A percentile compares a stretch with the other conserved stretches of the same genome.
Evolutionary conservation across 2,113 vertebrate genomes (phyloP).

Genomic region (Struthio camelus): DNA sequence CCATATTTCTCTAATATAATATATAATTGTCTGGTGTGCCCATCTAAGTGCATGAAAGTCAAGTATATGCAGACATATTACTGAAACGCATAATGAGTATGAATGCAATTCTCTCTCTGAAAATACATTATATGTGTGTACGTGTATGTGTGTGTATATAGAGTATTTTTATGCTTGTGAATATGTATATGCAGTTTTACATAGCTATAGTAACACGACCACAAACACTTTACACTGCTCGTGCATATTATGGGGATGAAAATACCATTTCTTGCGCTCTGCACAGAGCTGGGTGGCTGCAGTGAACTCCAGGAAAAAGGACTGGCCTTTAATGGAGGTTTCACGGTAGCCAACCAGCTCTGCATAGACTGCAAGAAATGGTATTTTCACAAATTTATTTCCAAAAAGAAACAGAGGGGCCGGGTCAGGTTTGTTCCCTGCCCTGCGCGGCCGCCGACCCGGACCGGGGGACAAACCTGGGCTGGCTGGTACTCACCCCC

Average conservation of each 20-base stretch:
- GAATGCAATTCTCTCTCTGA: neutral
- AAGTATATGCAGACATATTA: neutral
- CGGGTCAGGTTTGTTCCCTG: neutral
- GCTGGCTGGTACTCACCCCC: too few species aligned
- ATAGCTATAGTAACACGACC: neutral
- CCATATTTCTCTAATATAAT: neutral
- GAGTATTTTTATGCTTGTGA: neutral
- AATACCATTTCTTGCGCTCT: neutral
- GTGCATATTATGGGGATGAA: neutral
- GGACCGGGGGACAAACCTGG: too few species aligned
- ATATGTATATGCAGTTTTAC: neutral
- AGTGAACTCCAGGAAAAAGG: neutral
- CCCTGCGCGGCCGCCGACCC: neutral
- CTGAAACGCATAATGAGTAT: neutral
- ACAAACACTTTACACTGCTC: neutral
- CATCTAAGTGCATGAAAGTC: neutral
- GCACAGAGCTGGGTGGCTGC: neutral
- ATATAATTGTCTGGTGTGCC: accelerated
- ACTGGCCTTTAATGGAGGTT: neutral
- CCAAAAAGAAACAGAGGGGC: neutral
- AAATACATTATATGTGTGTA: neutral
- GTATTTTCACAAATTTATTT: neutral
- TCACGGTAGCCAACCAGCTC: neutral
- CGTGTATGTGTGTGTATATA: neutral
- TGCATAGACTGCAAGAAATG: neutral